Base-by-base conservation (phyloP, 1,140 invertebrate genomes). In the Ostrea denselamellosa region DNA sequence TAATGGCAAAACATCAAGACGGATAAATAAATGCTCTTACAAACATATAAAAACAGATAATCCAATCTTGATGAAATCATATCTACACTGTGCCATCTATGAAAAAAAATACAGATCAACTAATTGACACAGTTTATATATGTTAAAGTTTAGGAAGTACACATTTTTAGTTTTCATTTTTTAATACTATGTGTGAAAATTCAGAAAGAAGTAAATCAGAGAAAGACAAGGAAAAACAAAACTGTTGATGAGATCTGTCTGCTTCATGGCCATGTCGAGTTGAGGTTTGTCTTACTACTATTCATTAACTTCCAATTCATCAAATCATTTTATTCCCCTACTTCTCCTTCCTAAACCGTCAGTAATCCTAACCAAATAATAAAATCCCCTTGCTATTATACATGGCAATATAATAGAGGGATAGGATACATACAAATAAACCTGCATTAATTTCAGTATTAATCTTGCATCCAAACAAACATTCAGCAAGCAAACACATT, bases 271-370 rank as follows among this genome's bases (percentile, higher is more conserved):
- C 68, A 77, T 77, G 68, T 14, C 68, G 9, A 28, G 68, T 3
- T 25, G 8, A 34, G 25, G 12, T 77, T 77, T 25, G 22, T 77
- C 68, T 7, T 77, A 77, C 22, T 34, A 25, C 68, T 25, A 28
- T 25, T 77, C 22, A 77, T 77, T 17, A 77, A 77, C 12, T 77
- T 34, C 68, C 25, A 77, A 77, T 77, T 77, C 68, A 77, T 77
- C 68, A 77, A 34, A 77, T 25, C 8, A 28, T 77, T 77, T 77
- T 10, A 77, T 28, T 25, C 68, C 10, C 14, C 8, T 68, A 25
- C 10, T n/a, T n/a, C 28, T 77, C 25, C 28, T 34, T 77, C 14
- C 9, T 77, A 77, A 77, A 34, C 34, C 68, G 8, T 3, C 14
- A 25, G 10, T 77, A 77, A 77, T 77, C 68, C 9, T 28, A 77